Evolutionary conservation across 2,797 vertebrate species (phyloP).

Genomic region (Lepilemur ruficaudatus): DNA sequence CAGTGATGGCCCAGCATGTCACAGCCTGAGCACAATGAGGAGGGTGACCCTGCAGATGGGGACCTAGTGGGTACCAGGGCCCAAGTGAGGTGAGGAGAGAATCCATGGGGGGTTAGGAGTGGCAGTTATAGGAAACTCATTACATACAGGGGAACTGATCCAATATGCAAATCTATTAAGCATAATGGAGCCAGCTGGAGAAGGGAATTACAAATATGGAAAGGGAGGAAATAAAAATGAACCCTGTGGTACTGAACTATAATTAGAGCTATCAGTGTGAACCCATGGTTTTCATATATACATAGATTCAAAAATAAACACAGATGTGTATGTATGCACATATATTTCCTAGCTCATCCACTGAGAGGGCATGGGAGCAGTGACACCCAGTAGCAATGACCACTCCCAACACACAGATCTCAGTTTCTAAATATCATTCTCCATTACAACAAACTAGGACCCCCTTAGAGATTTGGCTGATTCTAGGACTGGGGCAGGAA

Average conservation of each 20-base stretch:
- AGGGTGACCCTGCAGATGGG: background rate
- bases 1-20: background rate
- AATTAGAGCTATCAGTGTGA: background rate
- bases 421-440: background rate
- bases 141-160: background rate
- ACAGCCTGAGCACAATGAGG: background rate
- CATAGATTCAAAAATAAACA: background rate
- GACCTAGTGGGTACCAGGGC: background rate
- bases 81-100: background rate
- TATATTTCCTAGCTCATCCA: background rate
- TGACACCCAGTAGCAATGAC: background rate
- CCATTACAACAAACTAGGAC: background rate
- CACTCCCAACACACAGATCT: background rate
- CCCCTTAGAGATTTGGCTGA: background rate
- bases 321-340: background rate
- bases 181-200: background rate
- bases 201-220: conserved; percentile 34
- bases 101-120: background rate
- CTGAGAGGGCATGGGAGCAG: background rate
- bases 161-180: background rate
- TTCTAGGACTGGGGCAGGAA: background rate
- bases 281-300: background rate
- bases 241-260: background rate
- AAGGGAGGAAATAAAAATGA: conserved; percentile 6
- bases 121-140: background rate